Evolutionary conservation across 37 sponge, comb jelly and placozoan species (phyloP), one percentile per base, ranked within the genome.

Genomic region (Chondrosia reniformis): DNA sequence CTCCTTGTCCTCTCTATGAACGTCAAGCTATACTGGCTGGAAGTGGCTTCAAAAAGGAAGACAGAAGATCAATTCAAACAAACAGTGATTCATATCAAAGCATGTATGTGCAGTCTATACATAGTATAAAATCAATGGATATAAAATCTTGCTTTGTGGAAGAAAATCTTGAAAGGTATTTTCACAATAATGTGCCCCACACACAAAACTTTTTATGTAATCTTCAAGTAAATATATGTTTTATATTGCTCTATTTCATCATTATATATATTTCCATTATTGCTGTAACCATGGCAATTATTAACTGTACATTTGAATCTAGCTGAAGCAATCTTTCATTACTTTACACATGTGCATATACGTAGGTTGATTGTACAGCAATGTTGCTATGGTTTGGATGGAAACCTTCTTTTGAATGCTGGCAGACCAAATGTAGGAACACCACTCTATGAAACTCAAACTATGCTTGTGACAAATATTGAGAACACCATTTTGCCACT

Each of bases 351-450:
- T 28, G 27, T 61, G 9, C 63, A 24, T 8, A 61, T 22, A 15
- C 28, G n/a, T 59, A 59, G 61, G n/a, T 6, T 6, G 6, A 13
- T 59, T 30, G 28, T 6, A 32, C 75, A 82, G 54, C 83, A 82
- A 38, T 82, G 83, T 44, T 82, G 83, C 36, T 82, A 82, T 63
- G 76, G 41, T 38, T 34, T 15, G 22, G 40, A 75, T 6, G 85
- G 73, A 3, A 75, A 59, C 40, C 42, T 67, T 2, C 58, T 55
- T 2, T 49, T 30, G n/a, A 30, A 30, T 13, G n/a, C 28, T 30
- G 22, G 61, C 7, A 25, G 4, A 6, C 61, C 61, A 6, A 59
- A 19, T 13, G n/a, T 59, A 19, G 61, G 61, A 13, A 59, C 61
- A 30, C 61, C 61, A 19, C 61, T 59, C 30, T 59, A 59, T 13